Evolutionary conservation across 2,113 vertebrate species (phyloP), one percentile per base, ranked within the genome.

Genomic region (Lophotis ruficrista): DNA sequence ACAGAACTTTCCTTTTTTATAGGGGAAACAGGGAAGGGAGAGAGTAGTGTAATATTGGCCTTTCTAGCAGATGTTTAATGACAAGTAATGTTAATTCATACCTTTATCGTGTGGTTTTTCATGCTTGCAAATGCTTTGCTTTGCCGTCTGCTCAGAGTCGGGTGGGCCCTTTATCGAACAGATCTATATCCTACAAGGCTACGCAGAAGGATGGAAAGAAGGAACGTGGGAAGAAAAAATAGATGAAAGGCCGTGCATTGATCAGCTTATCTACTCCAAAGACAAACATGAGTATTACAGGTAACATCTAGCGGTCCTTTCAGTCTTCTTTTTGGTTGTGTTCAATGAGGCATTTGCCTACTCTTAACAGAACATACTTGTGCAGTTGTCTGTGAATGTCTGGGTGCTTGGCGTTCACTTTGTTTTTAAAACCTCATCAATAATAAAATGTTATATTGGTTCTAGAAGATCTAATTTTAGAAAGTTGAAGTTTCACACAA

Each of bases 221-320:
- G 99, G 99, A 10, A 98, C 98, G 25, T 99, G 99, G 99, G 99
- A 99, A 80, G 99, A 99, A 98, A 99, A 99, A 94, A 98, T 99
- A 31, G 98, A 99, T 31, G 97, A 98, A 91, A 98, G 98, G 64
- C 98, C 98, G 0, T 99, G 99, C 96, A 97, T 99, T 15, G 99
- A 99, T 37, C 98, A 98, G 51, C 93, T 98, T 19, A 98, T 98
- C 94, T 99, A 99, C 95, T 98, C 98, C 10, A 99, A 98, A 95
- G 99, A 99, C 96, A 99, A 99, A 91, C 98, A 99, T 6, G 98
- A 98, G 10, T 99, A 99, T 93, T 99, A 99, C 98, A 99, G 99
- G 99, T 98, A 91, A 85, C 13, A 17, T 41, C 8, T 6, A 37
- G 17, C 43, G 60, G 35, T 78, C 37, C 23, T 53, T 82, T 61